Evolutionary conservation across 2,113 vertebrate species (phyloP).

Genomic region (Labeo catla): DNA sequence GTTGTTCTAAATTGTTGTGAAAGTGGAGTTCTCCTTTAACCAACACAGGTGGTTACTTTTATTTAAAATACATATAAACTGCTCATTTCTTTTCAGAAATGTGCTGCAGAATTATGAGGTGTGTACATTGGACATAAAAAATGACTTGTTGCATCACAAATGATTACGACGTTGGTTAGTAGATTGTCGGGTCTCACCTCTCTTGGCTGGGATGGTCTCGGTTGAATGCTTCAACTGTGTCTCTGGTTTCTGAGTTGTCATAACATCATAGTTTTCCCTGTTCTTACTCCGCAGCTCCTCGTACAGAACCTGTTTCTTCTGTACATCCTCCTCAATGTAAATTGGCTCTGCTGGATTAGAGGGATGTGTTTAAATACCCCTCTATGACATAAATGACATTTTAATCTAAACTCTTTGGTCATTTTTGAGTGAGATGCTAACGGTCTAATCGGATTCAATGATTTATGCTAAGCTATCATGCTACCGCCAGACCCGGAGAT

Average conservation of each 20-base stretch:
- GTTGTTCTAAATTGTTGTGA: no score
- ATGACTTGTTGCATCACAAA: not conserved
- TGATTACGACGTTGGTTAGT: not conserved
- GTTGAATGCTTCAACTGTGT: conserved; percentile 60
- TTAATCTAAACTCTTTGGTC: no score
- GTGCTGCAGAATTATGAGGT: no score
- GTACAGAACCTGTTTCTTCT: conserved; percentile 70
- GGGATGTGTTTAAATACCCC: not conserved
- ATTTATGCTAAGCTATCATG: no score
- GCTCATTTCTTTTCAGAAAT: no score
- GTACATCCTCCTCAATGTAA: conserved; percentile 67
- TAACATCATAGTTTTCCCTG: conserved; percentile 78
- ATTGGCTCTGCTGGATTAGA: conserved; percentile 52
- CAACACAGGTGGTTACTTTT: no score
- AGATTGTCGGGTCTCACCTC: conserved; percentile 60
- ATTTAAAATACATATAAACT: no score
- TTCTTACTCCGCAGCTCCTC: conserved; percentile 75
- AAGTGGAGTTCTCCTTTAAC: no score
- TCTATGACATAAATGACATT: not conserved
- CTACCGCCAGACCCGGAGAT: no score
- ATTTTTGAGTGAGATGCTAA: no score
- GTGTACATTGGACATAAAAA: not conserved
- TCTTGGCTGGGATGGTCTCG: conserved; percentile 51
- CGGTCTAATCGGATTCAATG: no score
- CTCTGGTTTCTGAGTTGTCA: conserved; percentile 73